phyloP scores from a whole-genome alignment of 2,888 invertebrate species.

The Cotesia congregata region DNA sequence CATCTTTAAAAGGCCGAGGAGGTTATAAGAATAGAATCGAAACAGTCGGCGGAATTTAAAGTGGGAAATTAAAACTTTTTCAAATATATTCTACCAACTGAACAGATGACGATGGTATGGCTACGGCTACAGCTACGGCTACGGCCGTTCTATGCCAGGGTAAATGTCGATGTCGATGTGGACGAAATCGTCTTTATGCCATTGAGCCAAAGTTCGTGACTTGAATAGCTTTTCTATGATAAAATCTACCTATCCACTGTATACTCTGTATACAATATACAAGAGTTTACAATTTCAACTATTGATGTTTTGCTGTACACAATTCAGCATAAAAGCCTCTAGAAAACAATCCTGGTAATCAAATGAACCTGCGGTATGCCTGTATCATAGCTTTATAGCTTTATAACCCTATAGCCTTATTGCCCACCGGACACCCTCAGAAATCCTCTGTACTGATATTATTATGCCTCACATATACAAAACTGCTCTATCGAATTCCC shows the following conservation, averaged over 20 bases:
- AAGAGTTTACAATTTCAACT: background rate
- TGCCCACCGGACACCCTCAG: background rate
- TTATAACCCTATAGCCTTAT: background rate
- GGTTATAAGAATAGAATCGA: conserved; percentile 12
- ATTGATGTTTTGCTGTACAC: background rate
- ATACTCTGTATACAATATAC: background rate
- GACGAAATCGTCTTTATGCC: conserved; percentile 20
- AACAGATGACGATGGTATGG: no score
- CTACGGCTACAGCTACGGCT: no score
- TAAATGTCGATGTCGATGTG: background rate
- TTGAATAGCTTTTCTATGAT: conserved; percentile 30
- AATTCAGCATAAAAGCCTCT: background rate
- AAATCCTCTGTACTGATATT: no score
- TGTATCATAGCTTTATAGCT: no score
- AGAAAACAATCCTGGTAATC: background rate
- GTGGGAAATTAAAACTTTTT: conserved; percentile 21
- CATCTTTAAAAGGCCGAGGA: background rate
- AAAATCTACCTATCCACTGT: background rate
- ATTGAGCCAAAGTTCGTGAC: conserved; percentile 24
- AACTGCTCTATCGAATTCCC: no score
- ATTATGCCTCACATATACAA: no score
- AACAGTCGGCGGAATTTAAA: conserved; percentile 22
- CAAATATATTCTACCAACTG: no score
- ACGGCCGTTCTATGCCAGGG: background rate
- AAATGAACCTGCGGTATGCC: background rate